Evolutionary conservation across 2,888 invertebrate genomes (phyloP), one percentile per base, ranked within the genome.

Genomic region (Limnephilus auricula): DNA sequence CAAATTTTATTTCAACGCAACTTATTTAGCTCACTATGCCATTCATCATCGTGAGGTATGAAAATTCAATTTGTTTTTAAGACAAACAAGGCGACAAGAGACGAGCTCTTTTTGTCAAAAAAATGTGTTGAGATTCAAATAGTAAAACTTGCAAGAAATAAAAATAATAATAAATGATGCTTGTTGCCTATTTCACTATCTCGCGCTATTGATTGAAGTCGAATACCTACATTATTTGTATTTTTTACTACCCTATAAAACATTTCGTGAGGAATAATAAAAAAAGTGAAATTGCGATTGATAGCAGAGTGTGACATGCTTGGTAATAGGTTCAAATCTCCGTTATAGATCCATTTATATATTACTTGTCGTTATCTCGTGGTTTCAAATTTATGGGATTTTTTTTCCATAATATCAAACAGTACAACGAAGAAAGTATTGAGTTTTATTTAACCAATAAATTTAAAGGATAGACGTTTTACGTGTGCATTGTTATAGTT

Each of bases 221-320:
- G 65, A 65, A 65, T 65, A 25, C n/a, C 25, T 65, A 65, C 65
- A 25, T 65, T 65, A n/a, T 65, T 65, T 65, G 65, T 65, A 9
- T 65, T 65, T 65, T 65, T 65, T 65, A 65, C 65, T 65, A 65
- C 25, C 65, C 25, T n/a, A 65, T 65, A 65, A 65, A 65, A 65
- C 65, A 25, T 65, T 65, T 65, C 65, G 25, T 25, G 65, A 65
- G 65, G 65, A 65, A 65, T n/a, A 65, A 65, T 65, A 65, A 65
- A 65, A n/a, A 65, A n/a, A n/a, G 25, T 65, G 65, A n/a, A 65
- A 65, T 65, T 65, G 65, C 65, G 65, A 65, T 65, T 65, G 65
- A 65, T 65, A n/a, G 65, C 65, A n/a, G 65, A 65, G 65, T 65
- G 65, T 65, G 65, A 65, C 65, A 65, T 65, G 65, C 65, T 65